These are phyloP conservation scores for Grallaria varia DNA, from an alignment of 2,113 vertebrate genomes.

Conservation along the genomic window DNA sequence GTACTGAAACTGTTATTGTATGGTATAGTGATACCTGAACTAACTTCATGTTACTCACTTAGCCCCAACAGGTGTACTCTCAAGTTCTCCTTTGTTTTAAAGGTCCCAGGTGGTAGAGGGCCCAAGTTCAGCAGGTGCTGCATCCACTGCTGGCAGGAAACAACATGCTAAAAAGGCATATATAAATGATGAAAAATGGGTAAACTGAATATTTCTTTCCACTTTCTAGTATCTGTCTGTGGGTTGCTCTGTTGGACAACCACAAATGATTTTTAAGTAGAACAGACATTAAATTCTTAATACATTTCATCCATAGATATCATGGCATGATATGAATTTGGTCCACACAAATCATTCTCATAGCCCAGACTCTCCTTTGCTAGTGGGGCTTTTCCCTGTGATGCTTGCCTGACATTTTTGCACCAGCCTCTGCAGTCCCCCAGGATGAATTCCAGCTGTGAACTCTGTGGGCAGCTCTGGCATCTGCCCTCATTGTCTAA, in stretches of 20 bases:
- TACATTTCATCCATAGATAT: not conserved
- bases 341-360: not conserved
- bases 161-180: not conserved
- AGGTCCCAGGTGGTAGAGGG: not conserved
- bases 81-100: not conserved
- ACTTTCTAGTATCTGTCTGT: not conserved
- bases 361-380: not conserved
- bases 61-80: not conserved
- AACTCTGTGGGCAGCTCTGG: not conserved
- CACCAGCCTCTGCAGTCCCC: not conserved
- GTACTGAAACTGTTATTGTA: rapidly evolving
- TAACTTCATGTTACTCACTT: not conserved
- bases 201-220: not conserved
- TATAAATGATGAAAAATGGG: not conserved
- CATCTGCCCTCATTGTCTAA: not conserved
- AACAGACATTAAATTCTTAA: not conserved
- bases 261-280: not conserved
- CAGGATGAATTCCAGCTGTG: not conserved
- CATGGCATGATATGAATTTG: not conserved
- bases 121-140: not conserved
- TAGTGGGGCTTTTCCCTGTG: not conserved
- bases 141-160: not conserved
- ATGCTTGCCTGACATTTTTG: not conserved
- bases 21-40: not conserved
- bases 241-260: not conserved